Conservation (phyloP, 2,888 invertebrate species). For the Idaea aversata region DNA sequence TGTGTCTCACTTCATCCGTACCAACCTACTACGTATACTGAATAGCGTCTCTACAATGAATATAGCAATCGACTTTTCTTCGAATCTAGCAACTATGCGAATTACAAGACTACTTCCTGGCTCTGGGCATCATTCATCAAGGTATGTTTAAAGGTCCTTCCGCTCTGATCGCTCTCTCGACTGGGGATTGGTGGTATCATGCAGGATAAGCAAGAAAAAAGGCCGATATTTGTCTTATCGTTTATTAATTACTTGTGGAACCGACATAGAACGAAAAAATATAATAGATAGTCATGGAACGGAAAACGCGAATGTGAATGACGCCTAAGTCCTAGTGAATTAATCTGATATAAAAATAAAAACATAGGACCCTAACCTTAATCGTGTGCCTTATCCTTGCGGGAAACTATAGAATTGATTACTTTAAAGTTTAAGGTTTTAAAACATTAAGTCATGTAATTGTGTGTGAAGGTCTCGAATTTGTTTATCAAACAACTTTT, state of each 20-base stretch:
- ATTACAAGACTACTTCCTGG: constrained; percentile 23
- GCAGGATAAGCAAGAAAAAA: constrained; percentile 77
- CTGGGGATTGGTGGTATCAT: constrained; percentile 55
- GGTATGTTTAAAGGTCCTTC: neutral
- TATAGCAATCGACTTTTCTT: constrained; percentile 36
- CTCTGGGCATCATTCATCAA: constrained; percentile 2
- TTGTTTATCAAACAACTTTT: too few relatives aligned
- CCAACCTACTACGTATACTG: constrained; percentile 25
- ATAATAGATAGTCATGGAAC: constrained; percentile 40
- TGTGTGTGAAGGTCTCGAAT: too few relatives aligned
- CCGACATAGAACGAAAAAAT: constrained; percentile 61
- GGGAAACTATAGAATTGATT: neutral
- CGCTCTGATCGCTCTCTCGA: constrained; percentile 10
- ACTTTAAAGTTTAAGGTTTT: neutral
- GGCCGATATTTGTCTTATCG: constrained; percentile 68
- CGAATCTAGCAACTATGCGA: constrained; percentile 31
- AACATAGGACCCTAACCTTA: constrained; percentile 49
- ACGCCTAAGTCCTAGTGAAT: constrained; percentile 47
- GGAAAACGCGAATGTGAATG: constrained; percentile 49
- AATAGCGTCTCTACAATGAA: constrained; percentile 34
- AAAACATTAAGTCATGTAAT: neutral
- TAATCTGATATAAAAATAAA: constrained; percentile 73
- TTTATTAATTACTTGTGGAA: constrained; percentile 73
- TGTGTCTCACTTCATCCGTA: constrained; percentile 16
- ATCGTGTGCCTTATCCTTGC: constrained; percentile 22